phyloP scores from a whole-genome alignment of 2,113 vertebrate species.

The Meleagris gallopavo region DNA sequence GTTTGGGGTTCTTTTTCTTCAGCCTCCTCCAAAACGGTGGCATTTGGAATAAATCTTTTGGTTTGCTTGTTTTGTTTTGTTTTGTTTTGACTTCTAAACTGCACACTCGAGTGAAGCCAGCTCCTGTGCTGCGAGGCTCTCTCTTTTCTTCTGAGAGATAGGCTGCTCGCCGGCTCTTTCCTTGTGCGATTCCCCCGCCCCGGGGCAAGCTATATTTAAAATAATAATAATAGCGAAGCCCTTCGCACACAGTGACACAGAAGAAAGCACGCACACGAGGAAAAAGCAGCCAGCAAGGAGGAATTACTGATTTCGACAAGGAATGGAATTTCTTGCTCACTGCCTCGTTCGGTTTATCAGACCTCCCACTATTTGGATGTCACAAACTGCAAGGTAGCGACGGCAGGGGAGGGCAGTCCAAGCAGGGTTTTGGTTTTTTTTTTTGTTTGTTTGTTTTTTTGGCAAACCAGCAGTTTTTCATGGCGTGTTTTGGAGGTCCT shows the following conservation, averaged over 20 bases:
- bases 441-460: neutral
- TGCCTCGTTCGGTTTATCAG: constrained; percentile 68
- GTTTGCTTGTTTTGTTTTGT: neutral
- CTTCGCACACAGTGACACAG: constrained; percentile 46
- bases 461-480: constrained; percentile 18
- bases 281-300: constrained; percentile 38
- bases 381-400: constrained; percentile 74
- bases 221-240: constrained; percentile 44
- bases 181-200: constrained; percentile 48
- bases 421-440: neutral
- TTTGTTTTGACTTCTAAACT: constrained; percentile 69
- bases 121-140: constrained; percentile 35
- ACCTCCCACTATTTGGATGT: constrained; percentile 75
- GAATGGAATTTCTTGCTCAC: constrained; percentile 64
- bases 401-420: constrained; percentile 59
- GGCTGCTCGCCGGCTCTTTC: constrained; percentile 58
- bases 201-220: constrained; percentile 57
- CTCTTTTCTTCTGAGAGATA: constrained; percentile 61
- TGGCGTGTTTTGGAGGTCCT: neutral
- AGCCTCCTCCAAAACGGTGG: constrained; percentile 11
- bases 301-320: constrained; percentile 61
- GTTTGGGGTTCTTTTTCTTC: constrained; percentile 4
- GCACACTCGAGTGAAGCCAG: constrained; percentile 51
- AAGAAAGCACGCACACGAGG: constrained; percentile 14
- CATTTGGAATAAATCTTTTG: constrained; percentile 59